phyloP scores from a whole-genome alignment of 1,140 invertebrate genomes.

The Leguminivora glycinivorella region DNA sequence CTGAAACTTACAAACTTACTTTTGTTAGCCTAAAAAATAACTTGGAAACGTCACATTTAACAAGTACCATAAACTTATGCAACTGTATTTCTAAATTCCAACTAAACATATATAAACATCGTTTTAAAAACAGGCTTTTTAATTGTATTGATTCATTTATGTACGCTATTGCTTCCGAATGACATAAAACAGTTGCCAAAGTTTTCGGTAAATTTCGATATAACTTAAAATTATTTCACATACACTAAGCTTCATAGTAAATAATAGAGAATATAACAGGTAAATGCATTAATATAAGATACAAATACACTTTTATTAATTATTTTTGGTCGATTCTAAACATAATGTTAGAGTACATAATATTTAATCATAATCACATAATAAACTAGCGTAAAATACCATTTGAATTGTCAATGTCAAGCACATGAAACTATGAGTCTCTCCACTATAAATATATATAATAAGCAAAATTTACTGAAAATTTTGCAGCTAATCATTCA shows the following conservation, averaged over 20 bases:
- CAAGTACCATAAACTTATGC: neutral
- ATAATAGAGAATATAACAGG: neutral
- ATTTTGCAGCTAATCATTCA: too few species aligned
- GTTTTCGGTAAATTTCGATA: neutral
- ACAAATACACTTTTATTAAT: neutral
- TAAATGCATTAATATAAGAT: slow-evolving; percentile 4
- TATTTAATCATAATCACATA: neutral
- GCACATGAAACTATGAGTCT: too few species aligned
- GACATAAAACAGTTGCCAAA: neutral
- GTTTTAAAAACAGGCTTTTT: neutral
- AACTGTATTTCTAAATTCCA: neutral
- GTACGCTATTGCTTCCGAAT: too few species aligned
- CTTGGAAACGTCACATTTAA: neutral
- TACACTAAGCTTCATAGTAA: too few species aligned
- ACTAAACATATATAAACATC: neutral
- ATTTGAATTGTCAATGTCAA: neutral
- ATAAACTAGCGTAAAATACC: neutral
- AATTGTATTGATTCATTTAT: too few species aligned
- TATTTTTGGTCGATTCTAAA: slow-evolving; percentile 5
- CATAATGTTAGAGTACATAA: neutral
- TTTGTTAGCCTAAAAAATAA: too few species aligned
- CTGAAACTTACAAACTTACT: too few species aligned
- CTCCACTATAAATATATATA: too few species aligned
- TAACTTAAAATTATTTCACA: neutral
- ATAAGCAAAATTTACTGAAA: too few species aligned